Percentiles rank a stretch among this genome's conserved stretches.
Evolutionary conservation across 2,888 invertebrate species (phyloP).

Genomic region (Dasysyrphus tricinctus): DNA sequence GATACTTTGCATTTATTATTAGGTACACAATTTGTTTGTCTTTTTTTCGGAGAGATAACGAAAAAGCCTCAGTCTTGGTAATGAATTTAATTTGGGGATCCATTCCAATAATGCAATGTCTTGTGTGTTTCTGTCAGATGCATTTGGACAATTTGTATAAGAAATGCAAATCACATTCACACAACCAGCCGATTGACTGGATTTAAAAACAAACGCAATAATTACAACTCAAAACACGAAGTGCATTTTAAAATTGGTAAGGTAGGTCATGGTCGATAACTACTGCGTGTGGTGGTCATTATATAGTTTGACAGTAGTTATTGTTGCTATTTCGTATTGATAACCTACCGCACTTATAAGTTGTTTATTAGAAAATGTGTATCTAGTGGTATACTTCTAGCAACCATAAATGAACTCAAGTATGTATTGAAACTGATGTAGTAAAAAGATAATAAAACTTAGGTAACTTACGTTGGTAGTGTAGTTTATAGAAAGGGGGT

Average conservation of each 20-base stretch:
- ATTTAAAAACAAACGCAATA: slow-evolving; percentile 12
- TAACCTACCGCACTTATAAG: slow-evolving; percentile 20
- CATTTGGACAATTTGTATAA: slow-evolving; percentile 44
- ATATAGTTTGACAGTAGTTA: slow-evolving; percentile 40
- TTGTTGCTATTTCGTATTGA: slow-evolving; percentile 17
- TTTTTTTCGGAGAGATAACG: neutral
- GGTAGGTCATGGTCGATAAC: slow-evolving; percentile 73
- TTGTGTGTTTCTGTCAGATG: slow-evolving; percentile 31
- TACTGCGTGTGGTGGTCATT: slow-evolving; percentile 41
- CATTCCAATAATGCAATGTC: neutral
- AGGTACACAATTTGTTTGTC: neutral
- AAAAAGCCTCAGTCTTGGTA: slow-evolving; percentile 2
- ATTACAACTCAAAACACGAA: slow-evolving; percentile 48
- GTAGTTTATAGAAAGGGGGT: neutral
- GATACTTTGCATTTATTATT: slow-evolving; percentile 26
- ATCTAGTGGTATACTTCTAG: slow-evolving; percentile 45
- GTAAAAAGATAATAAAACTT: slow-evolving; percentile 46
- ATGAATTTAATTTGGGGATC: slow-evolving; percentile 7
- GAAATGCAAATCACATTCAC: slow-evolving; percentile 65
- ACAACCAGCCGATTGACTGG: slow-evolving; percentile 10
- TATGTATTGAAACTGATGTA: slow-evolving; percentile 20
- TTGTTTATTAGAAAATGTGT: slow-evolving; percentile 57
- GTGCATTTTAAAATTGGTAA: slow-evolving; percentile 68
- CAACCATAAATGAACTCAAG: neutral
- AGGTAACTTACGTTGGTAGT: neutral